Conservation (phyloP, 1,140 invertebrate species). For the Dryas iulia region DNA sequence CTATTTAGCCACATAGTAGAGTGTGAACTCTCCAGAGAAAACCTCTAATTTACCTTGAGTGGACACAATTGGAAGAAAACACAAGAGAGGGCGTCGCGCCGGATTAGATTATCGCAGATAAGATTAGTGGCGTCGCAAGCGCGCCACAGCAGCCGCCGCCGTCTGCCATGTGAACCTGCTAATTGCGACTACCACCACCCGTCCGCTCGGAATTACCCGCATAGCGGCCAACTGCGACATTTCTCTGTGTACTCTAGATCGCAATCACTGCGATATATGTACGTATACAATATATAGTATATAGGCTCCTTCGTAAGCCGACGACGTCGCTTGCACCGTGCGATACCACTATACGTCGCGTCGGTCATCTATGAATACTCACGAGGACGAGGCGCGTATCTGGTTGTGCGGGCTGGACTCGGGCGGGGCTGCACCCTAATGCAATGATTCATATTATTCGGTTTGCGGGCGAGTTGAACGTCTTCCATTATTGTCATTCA, state of each 20-base stretch:
- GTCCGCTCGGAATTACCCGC: conserved; percentile 30
- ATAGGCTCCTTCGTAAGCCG: conserved; percentile 26
- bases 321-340: background rate
- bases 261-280: conserved; percentile 30
- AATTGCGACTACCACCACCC: conserved; percentile 48
- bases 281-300: background rate
- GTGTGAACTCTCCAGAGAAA: conserved; percentile 60
- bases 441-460: conserved; percentile 80
- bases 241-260: conserved; percentile 30
- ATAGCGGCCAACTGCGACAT: conserved; percentile 33
- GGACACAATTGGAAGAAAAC: conserved; percentile 78
- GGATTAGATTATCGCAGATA: conserved; percentile 75
- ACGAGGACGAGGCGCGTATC: conserved; percentile 40
- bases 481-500: conserved; percentile 80
- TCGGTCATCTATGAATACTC: conserved; percentile 65
- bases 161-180: conserved; percentile 56
- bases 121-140: conserved; percentile 67
- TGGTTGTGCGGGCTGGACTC: conserved; percentile 59
- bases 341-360: conserved; percentile 32
- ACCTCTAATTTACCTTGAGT: conserved; percentile 75
- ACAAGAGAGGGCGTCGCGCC: conserved; percentile 70
- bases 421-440: conserved; percentile 78
- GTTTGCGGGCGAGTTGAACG: conserved; percentile 79
- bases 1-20: background rate
- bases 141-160: conserved; percentile 37